phyloP scores from a whole-genome alignment of 2,888 invertebrate genomes.

The Lasioglossum calceatum region DNA sequence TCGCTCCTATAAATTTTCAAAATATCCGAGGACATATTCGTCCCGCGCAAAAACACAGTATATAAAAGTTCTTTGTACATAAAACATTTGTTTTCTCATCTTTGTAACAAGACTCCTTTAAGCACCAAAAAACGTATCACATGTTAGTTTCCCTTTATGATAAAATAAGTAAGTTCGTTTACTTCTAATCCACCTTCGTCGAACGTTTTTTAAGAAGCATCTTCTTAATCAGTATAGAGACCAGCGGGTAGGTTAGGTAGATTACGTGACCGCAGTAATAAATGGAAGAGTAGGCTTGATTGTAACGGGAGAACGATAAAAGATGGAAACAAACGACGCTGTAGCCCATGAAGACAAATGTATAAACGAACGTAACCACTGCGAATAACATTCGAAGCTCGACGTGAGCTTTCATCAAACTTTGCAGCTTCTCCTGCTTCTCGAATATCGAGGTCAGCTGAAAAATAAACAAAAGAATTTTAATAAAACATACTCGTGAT shows the following conservation, averaged over 20 bases:
- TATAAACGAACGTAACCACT: slow-evolving; percentile 89
- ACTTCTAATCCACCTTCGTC: not conserved
- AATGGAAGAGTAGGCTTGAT: slow-evolving; percentile 87
- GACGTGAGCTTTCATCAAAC: slow-evolving; percentile 83
- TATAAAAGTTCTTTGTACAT: not conserved
- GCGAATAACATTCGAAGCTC: slow-evolving; percentile 85
- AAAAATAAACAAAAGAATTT: slow-evolving; percentile 71
- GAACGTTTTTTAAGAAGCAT: slow-evolving; percentile 10
- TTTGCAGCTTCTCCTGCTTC: slow-evolving; percentile 85
- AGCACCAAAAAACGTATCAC: slow-evolving; percentile 9
- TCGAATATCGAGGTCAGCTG: slow-evolving; percentile 86
- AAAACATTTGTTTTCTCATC: not conserved
- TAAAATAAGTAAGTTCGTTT: not conserved
- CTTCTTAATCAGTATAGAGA: slow-evolving; percentile 78
- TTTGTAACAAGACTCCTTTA: not conserved
- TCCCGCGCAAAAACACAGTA: not conserved
- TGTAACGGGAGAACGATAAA: slow-evolving; percentile 89
- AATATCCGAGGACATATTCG: not conserved
- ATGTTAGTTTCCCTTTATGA: not conserved
- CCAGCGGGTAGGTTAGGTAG: slow-evolving; percentile 88
- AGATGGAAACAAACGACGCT: slow-evolving; percentile 91
- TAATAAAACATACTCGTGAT: not conserved
- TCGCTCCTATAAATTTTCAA: not conserved
- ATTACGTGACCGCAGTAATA: slow-evolving; percentile 90
- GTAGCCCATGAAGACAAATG: slow-evolving; percentile 94